These are phyloP conservation scores for Pollimyrus isidori DNA, from an alignment of 2,113 vertebrate genomes.

Conservation along the genomic window DNA sequence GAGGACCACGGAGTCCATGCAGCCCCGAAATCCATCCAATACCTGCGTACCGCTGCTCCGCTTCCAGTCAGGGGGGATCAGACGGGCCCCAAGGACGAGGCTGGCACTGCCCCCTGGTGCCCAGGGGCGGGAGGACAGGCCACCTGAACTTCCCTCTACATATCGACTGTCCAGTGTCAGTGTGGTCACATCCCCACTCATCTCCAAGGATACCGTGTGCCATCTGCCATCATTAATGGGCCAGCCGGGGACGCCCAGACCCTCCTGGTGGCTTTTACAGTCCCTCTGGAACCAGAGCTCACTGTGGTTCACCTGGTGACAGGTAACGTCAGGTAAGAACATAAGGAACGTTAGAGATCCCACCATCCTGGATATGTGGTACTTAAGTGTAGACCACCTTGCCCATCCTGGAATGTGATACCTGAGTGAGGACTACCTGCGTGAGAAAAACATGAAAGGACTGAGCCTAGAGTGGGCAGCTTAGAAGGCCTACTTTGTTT, in stretches of 20 bases:
- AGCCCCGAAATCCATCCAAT: constrained; percentile 86
- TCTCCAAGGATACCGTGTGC: constrained; percentile 84
- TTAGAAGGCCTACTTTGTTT: not conserved
- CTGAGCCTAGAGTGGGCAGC: not conserved
- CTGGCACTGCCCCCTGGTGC: constrained; percentile 70
- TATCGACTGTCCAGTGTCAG: constrained; percentile 88
- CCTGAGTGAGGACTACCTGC: not conserved
- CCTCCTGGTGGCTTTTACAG: constrained; percentile 81
- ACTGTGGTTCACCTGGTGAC: constrained; percentile 74
- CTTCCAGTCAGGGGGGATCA: constrained; percentile 65
- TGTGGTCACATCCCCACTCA: constrained; percentile 87
- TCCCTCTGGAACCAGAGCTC: constrained; percentile 94
- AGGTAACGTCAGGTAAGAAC: not conserved
- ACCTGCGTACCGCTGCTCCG: constrained; percentile 65
- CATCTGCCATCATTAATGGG: constrained; percentile 85
- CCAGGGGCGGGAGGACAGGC: constrained; percentile 80
- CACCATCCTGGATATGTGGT: not conserved
- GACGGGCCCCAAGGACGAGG: constrained; percentile 87
- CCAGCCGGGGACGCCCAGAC: constrained; percentile 85
- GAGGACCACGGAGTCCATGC: constrained; percentile 77
- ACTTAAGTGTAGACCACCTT: not conserved
- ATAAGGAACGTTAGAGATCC: not conserved
- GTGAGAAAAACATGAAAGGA: not conserved
- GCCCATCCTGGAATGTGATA: not conserved
- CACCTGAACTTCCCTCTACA: constrained; percentile 75